Base-by-base conservation (phyloP, 2,113 vertebrate species). In the Megaleporinus macrocephalus region DNA sequence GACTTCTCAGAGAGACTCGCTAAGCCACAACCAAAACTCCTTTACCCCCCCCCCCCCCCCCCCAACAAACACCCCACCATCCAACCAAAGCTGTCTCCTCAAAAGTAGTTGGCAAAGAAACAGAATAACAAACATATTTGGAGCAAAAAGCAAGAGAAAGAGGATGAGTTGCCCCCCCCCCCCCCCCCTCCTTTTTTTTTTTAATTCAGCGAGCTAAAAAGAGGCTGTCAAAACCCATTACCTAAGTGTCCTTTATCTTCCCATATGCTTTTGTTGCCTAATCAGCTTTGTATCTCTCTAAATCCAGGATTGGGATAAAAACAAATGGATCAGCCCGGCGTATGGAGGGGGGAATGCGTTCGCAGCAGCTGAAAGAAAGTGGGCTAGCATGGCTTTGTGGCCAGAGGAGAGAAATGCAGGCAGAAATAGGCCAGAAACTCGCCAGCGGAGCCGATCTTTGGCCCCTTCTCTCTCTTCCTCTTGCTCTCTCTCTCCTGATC, bases 251-350 rank as follows among this genome's bases (percentile, higher is more conserved):
- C 90, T 94, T 95, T 95, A 94, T 93, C 94, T 87, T 41, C 84
- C 93, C 93, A 93, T 95, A 94, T 95, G 95, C 94, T 95, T 94
- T 95, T 94, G 94, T 93, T 88, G 90, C 88, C 83, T 96, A 95
- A 97, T 96, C 96, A 95, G 94, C 94, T 96, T 95, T 95, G 94
- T 95, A 95, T 96, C 94, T 93, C 90, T 86, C 90, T 90, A 96
- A 96, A 95, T 95, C 94, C 93, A 90, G 94, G 94, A 95, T 90
- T 93, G 93, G 95, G 94, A 95, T 95, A 95, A 95, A 93, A 95
- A 95, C 93, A 95, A 96, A 94, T 91, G 89, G 93, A 93, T 95
- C 91, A 93, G 86, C 87, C 93, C 90, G 85, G 77, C 66, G 83
- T 87, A 84, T 72, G 87, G 49, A 18, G 49, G 49, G 2, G 53